These are phyloP conservation scores for Tonatia bakeri DNA, from an alignment of 2,113 vertebrate genomes.

Conservation along the genomic window DNA sequence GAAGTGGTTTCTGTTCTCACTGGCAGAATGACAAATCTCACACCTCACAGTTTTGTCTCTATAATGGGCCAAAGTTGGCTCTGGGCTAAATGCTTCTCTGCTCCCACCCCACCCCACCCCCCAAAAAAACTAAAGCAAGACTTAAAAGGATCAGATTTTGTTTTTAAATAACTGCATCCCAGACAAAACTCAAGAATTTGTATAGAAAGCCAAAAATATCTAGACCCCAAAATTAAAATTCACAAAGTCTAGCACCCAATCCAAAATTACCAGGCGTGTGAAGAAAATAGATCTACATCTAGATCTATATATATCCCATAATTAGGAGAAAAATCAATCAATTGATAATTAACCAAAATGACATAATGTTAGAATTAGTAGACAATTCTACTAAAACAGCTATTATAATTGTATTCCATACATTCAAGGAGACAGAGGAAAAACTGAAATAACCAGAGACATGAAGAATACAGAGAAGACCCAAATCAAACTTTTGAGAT, in stretches of 20 bases:
- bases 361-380: background rate
- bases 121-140: background rate
- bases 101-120: background rate
- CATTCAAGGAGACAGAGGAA: background rate
- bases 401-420: background rate
- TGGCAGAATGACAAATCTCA: background rate
- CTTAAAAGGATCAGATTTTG: background rate
- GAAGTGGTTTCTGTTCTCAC: background rate
- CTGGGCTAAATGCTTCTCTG: background rate
- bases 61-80: background rate
- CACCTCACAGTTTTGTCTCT: background rate
- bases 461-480: background rate
- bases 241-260: background rate
- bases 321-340: background rate
- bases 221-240: background rate
- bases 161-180: background rate
- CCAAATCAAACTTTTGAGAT: background rate
- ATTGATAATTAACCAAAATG: background rate
- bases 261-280: background rate
- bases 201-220: background rate
- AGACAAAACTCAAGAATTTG: constrained; percentile 15
- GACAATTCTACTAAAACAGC: background rate
- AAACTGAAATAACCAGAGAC: background rate
- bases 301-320: background rate
- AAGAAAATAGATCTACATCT: background rate